Conservation (phyloP, 2,888 invertebrate genomes). For the Lysandra bellargus region DNA sequence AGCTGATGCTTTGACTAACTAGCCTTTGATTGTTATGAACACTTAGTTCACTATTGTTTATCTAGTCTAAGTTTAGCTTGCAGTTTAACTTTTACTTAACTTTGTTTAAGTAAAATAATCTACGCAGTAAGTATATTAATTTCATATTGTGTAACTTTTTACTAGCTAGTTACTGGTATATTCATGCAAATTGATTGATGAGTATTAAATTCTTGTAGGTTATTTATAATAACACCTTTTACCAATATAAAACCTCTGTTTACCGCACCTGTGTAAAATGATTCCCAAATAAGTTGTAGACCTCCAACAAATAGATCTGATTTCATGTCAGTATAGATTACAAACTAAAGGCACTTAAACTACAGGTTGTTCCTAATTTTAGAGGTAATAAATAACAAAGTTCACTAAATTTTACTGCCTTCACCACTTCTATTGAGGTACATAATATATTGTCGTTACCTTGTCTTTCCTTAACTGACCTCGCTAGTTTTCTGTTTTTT, state of each 20-base stretch:
- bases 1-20: conserved; percentile 6
- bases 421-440: neutral
- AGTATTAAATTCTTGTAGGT: neutral
- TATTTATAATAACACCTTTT: neutral
- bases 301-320: neutral
- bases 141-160: neutral
- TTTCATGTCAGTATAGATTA: neutral
- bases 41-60: neutral
- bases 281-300: conserved; percentile 1
- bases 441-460: neutral
- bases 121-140: too few relatives aligned
- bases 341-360: conserved; percentile 1
- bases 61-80: neutral
- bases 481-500: neutral
- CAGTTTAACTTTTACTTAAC: neutral
- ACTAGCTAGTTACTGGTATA: neutral
- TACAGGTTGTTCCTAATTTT: conserved; percentile 1
- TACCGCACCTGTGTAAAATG: conserved; percentile 5
- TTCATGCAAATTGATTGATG: neutral
- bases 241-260: neutral
- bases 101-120: neutral
- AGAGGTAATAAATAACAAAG: conserved; percentile 15
- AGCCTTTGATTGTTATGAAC: neutral
- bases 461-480: neutral
- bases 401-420: neutral